Conservation (phyloP, 2,888 invertebrate genomes). For the Cataglyphis albicans region DNA sequence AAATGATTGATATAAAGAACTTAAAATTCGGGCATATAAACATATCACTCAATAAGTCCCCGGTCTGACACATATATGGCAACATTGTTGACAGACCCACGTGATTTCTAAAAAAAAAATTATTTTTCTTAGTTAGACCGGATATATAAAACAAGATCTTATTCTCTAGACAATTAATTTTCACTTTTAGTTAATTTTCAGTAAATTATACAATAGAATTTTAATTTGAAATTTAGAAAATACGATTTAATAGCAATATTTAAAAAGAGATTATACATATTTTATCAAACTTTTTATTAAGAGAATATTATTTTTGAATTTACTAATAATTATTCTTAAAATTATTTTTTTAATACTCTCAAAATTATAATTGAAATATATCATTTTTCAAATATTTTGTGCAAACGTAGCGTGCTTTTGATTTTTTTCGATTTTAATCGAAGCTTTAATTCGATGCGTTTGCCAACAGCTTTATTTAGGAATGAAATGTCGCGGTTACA, state of each 20-base stretch:
- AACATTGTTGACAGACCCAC: no score
- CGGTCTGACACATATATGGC: no score
- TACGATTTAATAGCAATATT: not conserved
- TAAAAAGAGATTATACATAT: not conserved
- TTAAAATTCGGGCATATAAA: not conserved
- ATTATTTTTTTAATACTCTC: not conserved
- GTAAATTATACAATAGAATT: not conserved
- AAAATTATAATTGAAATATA: not conserved
- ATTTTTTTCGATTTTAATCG: not conserved
- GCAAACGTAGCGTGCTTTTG: not conserved
- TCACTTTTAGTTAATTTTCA: not conserved
- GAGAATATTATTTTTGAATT: not conserved
- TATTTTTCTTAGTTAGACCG: no score
- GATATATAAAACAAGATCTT: not conserved
- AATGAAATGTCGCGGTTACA: slow-evolving; percentile 9
- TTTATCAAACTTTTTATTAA: not conserved
- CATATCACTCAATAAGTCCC: no score
- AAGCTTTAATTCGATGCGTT: not conserved
- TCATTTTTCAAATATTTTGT: not conserved
- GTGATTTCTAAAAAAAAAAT: no score
- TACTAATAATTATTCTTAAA: not conserved
- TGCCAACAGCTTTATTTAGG: slow-evolving; percentile 4
- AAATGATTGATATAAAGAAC: not conserved
- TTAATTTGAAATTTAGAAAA: not conserved
- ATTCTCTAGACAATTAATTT: not conserved